These are phyloP conservation scores for Theretra japonica DNA, from an alignment of 2,888 invertebrate genomes.

Conservation along the genomic window DNA sequence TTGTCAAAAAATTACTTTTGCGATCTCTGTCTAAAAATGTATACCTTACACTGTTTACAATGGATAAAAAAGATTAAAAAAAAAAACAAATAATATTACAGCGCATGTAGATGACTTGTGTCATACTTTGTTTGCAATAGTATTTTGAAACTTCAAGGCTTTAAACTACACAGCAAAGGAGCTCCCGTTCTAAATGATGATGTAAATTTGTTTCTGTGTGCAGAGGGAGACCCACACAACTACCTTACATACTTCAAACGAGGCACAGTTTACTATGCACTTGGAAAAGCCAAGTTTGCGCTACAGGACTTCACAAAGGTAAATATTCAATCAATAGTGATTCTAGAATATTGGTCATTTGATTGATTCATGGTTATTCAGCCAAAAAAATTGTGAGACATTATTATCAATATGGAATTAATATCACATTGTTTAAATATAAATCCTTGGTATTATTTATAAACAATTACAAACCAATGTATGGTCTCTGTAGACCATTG, in stretches of 20 bases:
- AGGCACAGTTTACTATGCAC: constrained; percentile 97
- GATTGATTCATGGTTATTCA: neutral
- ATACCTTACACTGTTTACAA: too few species aligned
- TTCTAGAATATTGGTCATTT: too few species aligned
- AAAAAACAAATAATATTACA: too few species aligned
- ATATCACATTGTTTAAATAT: neutral
- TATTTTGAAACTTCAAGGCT: too few species aligned
- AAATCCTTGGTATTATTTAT: neutral
- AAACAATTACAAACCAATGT: too few species aligned
- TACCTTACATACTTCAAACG: constrained; percentile 98
- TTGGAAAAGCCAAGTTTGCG: constrained; percentile 98
- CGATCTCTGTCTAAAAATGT: too few species aligned
- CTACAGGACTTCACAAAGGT: constrained; percentile 94
- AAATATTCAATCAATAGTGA: constrained; percentile 26
- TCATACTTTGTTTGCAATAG: too few species aligned
- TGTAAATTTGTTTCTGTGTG: constrained; percentile 41
- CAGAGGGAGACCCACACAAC: constrained; percentile 97
- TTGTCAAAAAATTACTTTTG: too few species aligned
- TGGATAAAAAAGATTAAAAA: too few species aligned
- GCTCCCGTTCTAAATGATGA: constrained; percentile 10
- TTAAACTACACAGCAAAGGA: neutral
- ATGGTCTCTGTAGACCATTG: too few species aligned
- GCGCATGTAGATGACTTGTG: too few species aligned
- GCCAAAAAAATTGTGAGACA: neutral
- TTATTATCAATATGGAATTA: neutral